These are phyloP conservation scores for Acanthurus lineatus DNA, from an alignment of 2,797 vertebrate genomes.

Conservation along the genomic window DNA sequence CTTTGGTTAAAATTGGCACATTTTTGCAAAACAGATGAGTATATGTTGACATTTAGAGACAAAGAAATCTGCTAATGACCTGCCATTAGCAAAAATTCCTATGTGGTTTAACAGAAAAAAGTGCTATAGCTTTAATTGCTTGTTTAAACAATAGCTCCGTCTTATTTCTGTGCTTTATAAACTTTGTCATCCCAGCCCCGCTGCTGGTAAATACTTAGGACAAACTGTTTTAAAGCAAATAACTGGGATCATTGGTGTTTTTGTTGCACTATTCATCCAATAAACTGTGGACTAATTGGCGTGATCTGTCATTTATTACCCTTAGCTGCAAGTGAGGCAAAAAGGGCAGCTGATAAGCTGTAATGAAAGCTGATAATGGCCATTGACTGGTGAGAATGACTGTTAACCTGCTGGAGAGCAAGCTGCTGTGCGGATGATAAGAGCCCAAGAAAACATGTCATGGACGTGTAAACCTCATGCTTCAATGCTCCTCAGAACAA, in stretches of 20 bases:
- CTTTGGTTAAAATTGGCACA: slow-evolving; percentile 38
- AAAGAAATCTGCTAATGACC: slow-evolving; percentile 25
- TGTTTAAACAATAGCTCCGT: slow-evolving; percentile 21
- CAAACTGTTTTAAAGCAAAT: slow-evolving; percentile 47
- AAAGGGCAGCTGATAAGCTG: slow-evolving; percentile 46
- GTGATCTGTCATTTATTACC: slow-evolving; percentile 44
- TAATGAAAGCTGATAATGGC: slow-evolving; percentile 60
- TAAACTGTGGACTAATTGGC: slow-evolving; percentile 22
- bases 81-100: slow-evolving; percentile 16
- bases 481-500: slow-evolving; percentile 71
- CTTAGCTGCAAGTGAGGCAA: slow-evolving; percentile 27
- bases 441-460: slow-evolving; percentile 76
- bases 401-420: slow-evolving; percentile 63
- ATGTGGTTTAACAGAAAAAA: slow-evolving; percentile 24
- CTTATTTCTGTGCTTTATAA: slow-evolving; percentile 7
- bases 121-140: slow-evolving; percentile 7
- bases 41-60: slow-evolving; percentile 19
- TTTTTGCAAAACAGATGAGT: slow-evolving; percentile 34
- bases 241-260: slow-evolving; percentile 24
- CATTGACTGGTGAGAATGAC: slow-evolving; percentile 60
- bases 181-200: slow-evolving; percentile 12
- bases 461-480: slow-evolving; percentile 72
- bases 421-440: slow-evolving; percentile 69
- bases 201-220: slow-evolving; percentile 20
- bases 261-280: slow-evolving; percentile 40